Evolutionary conservation across 2,797 vertebrate genomes (phyloP), one percentile per base, ranked within the genome.

Genomic region (Gymnothorax reevesii): DNA sequence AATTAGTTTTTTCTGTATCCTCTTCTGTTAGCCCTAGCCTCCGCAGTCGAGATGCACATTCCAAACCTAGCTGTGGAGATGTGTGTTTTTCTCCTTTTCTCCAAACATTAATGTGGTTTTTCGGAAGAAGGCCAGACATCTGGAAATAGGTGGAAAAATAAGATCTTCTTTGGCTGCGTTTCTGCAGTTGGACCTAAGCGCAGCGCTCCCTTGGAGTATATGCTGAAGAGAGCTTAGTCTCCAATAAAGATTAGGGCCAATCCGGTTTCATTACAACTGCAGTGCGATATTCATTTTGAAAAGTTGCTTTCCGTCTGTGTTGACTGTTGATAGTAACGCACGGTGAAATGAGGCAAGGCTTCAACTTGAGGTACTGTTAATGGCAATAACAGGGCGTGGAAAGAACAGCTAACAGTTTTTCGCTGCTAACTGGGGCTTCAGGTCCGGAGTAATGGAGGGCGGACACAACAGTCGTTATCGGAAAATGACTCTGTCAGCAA

Each of bases 231-330:
- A 22, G 52, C 77, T 22, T 20, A 7, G 2, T 90, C 79, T 54
- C 88, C 85, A 89, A 94, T 92, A 92, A 93, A 87, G 87, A 90
- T 89, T 88, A 55, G 89, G 33, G 90, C 91, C 92, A 91, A 93
- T 89, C 52, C 77, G 9, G 77, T 59, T 57, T 59, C 82, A 7
- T 73, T 89, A 86, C 75, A 49, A 87, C 85, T 91, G 86, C 83
- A 82, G 77, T 64, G 57, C 62, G 79, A 79, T 64, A 87, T 87
- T 89, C 84, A 73, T 84, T 85, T 55, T 94, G 90, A 94, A 57
- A 15, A 10, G 25, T 83, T 13, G 82, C 4, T 93, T 86, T 87
- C 92, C 88, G 80, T 93, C 88, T 88, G 87, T 93, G 86, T 89
- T 87, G 90, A 93, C 88, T 89, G 84, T 80, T 9, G 73, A 54